Conservation (phyloP, 30 jellyfish, hydroid and myxozoan genomes). For the Catostylus mosaicus region DNA sequence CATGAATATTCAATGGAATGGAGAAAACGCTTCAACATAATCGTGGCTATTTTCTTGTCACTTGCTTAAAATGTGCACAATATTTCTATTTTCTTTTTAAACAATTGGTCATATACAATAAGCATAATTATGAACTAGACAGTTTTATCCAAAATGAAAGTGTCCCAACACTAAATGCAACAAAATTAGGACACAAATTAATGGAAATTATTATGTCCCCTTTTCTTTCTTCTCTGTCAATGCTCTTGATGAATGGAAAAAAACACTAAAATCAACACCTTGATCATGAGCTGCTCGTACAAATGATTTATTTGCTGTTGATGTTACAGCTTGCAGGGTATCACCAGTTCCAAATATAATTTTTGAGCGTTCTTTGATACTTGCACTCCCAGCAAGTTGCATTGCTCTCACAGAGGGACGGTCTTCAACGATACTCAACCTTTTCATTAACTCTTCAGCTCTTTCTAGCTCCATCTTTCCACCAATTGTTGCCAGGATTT, state of each 20-base stretch:
- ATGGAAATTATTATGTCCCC: not conserved
- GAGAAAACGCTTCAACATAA: no score
- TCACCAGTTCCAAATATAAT: conserved; percentile 92
- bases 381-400: conserved; percentile 70
- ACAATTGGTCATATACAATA: no score
- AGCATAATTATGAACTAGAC: no score
- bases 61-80: no score
- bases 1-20: no score
- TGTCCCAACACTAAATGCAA: no score
- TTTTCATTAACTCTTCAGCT: conserved; percentile 55
- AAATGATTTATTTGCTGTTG: conserved; percentile 87
- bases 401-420: conserved; percentile 66
- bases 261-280: conserved; percentile 77
- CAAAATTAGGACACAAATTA: no score
- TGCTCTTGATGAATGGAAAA: conserved; percentile 79
- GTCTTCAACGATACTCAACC: conserved; percentile 68
- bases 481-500: conserved; percentile 75
- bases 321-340: conserved; percentile 70
- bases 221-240: conserved; percentile 74
- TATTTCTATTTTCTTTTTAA: no score
- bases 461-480: conserved; percentile 71
- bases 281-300: conserved; percentile 90
- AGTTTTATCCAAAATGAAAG: no score
- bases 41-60: no score
- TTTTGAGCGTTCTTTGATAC: conserved; percentile 69